phyloP scores from a whole-genome alignment of 1,140 invertebrate species.

The Drosophila kikkawai region DNA sequence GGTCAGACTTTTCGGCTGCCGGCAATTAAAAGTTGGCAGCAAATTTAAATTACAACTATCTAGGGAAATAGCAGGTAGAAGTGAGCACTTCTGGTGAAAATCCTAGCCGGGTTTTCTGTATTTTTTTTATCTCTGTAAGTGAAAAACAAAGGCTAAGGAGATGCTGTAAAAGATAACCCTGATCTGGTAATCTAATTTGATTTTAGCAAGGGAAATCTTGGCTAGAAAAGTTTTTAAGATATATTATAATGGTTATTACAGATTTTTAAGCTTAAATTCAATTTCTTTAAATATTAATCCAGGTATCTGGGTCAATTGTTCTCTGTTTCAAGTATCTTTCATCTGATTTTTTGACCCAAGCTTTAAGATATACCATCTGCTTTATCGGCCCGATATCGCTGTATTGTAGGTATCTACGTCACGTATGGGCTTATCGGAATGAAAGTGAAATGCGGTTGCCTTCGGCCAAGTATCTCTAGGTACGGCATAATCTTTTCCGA shows the following conservation, averaged over 20 bases:
- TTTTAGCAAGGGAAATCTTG: background rate
- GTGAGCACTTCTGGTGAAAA: slow-evolving; percentile 20
- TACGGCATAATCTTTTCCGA: slow-evolving; percentile 45
- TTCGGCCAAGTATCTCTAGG: slow-evolving; percentile 28
- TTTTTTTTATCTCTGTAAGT: slow-evolving; percentile 12
- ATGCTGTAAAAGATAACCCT: slow-evolving; percentile 1
- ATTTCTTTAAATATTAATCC: background rate
- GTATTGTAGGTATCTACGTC: slow-evolving; percentile 49
- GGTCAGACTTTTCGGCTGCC: slow-evolving; percentile 42
- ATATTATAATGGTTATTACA: no score
- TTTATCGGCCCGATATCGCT: slow-evolving; percentile 27
- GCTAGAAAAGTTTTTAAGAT: background rate
- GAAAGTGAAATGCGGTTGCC: slow-evolving; percentile 69
- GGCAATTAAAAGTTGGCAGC: slow-evolving; percentile 34
- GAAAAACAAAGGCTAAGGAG: background rate
- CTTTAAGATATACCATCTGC: background rate
- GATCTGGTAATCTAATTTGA: slow-evolving; percentile 17
- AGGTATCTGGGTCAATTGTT: background rate
- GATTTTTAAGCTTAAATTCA: background rate
- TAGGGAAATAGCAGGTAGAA: slow-evolving; percentile 24
- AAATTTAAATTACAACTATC: slow-evolving; percentile 22
- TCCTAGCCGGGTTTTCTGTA: slow-evolving; percentile 1
- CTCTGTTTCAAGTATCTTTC: background rate
- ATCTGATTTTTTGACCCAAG: background rate
- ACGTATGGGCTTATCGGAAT: slow-evolving; percentile 66